Base-by-base conservation (phyloP, 1,140 invertebrate genomes). In the Calosoma granatense region DNA sequence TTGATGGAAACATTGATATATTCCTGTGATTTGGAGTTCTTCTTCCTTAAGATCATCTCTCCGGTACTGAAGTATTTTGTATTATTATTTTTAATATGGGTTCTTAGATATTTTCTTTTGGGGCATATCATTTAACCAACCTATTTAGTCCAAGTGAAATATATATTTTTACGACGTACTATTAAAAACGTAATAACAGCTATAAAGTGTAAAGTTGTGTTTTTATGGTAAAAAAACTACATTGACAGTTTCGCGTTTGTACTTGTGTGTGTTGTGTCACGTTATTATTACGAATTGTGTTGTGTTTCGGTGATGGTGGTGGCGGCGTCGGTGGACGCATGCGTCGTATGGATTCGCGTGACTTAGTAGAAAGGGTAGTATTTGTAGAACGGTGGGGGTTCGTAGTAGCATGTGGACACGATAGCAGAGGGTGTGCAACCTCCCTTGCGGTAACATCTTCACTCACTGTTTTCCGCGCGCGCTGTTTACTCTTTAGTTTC, bases 401-500 rank as follows among this genome's bases (percentile, higher is more conserved):
- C 17, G 41, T 47, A 11, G 41, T 47, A 47, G 41, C 41, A 47
- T 47, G 41, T 47, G 41, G 15, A 47, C 9, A 17, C 17, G 9
- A 4, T 3, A 9, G 41, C 41, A 47, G 41, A 47, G 41, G 41
- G 41, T 47, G 41, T 47, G 41, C 41, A 47, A 11, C 6, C 41
- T 47, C 41, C 41, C 41, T 57, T 53, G 15, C 20, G 41, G 11
- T 53, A 19, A 57, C 36, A 23, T 47, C 20, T 19, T 19, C 39
- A n/a, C 26, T 54, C n/a, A n/a, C 22, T 20, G 14, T 47, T 41
- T n/a, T 19, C 23, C 19, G 53, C 43, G 20, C 6, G 20, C 26
- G 14, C 36, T 51, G 53, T 54, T 57, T 47, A 51, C 15, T 54
- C 14, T 1, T 53, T 6, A 26, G 22, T 23, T 22, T 15, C n/a